Conservation (phyloP, 2,113 vertebrate genomes). For the Rhabdomys dilectus region DNA sequence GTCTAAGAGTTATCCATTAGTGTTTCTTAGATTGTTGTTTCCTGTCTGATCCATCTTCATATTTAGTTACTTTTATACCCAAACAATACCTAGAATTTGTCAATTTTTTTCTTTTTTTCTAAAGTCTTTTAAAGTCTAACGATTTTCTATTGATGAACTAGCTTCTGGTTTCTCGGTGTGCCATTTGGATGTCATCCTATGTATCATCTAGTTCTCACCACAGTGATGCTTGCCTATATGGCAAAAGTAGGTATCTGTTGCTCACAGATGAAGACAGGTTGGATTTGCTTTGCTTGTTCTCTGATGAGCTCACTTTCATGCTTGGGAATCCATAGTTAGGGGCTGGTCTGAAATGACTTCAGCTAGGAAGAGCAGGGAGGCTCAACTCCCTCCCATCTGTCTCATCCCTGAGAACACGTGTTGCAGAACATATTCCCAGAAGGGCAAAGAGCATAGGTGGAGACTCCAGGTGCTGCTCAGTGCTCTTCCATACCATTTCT, state of each 20-base stretch:
- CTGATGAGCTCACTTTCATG: neutral
- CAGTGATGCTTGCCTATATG: neutral
- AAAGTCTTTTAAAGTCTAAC: neutral
- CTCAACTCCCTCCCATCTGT: neutral
- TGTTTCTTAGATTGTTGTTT: neutral
- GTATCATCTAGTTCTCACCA: neutral
- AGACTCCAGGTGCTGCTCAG: neutral
- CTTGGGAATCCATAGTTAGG: neutral
- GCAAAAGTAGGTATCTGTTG: neutral
- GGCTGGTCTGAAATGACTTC: neutral
- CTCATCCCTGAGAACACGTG: neutral
- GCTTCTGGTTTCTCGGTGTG: neutral
- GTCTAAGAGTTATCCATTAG: neutral
- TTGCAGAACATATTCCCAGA: neutral
- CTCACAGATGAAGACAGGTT: neutral
- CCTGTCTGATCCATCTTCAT: neutral
- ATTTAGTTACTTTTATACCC: neutral
- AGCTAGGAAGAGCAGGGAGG: neutral
- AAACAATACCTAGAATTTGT: neutral
- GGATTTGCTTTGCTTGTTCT: neutral
- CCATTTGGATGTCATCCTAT: neutral
- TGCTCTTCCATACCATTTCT: neutral
- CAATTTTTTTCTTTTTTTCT: neutral
- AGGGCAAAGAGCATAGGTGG: neutral
- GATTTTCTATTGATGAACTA: neutral